Evolutionary conservation across 2,888 invertebrate genomes (phyloP).

Genomic region (Hirtodrosophila trivittata): DNA sequence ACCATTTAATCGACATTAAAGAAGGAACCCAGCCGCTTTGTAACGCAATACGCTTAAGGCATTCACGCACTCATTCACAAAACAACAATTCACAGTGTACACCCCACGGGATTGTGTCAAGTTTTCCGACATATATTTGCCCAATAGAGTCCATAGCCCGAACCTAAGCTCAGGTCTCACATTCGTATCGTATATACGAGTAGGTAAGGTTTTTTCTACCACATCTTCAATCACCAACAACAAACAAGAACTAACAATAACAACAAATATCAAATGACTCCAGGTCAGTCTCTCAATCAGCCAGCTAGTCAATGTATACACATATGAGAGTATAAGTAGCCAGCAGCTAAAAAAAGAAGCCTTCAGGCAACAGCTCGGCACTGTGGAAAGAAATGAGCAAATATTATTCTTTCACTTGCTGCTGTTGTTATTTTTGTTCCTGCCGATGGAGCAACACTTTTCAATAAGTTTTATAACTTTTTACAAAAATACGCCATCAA

Average conservation of each 20-base stretch:
- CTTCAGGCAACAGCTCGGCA: background rate
- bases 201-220: background rate
- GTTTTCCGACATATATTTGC: constrained; percentile 11
- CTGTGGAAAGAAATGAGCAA: constrained; percentile 12
- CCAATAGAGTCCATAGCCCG: constrained; percentile 14
- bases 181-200: background rate
- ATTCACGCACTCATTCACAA: constrained; percentile 6
- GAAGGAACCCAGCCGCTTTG: background rate
- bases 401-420: constrained; percentile 2
- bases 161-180: background rate
- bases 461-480: constrained; percentile 33
- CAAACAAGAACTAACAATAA: constrained; percentile 15
- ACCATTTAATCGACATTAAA: too few relatives aligned
- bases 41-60: background rate
- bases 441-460: constrained; percentile 23
- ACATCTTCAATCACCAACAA: constrained; percentile 8
- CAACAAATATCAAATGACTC: constrained; percentile 3
- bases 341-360: constrained; percentile 6
- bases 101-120: background rate
- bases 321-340: constrained; percentile 1
- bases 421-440: constrained; percentile 4
- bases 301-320: constrained; percentile 9
- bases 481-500: background rate
- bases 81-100: background rate
- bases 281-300: constrained; percentile 11